Base-by-base conservation (phyloP, 2,888 invertebrate species). In the Colletes collaris region DNA sequence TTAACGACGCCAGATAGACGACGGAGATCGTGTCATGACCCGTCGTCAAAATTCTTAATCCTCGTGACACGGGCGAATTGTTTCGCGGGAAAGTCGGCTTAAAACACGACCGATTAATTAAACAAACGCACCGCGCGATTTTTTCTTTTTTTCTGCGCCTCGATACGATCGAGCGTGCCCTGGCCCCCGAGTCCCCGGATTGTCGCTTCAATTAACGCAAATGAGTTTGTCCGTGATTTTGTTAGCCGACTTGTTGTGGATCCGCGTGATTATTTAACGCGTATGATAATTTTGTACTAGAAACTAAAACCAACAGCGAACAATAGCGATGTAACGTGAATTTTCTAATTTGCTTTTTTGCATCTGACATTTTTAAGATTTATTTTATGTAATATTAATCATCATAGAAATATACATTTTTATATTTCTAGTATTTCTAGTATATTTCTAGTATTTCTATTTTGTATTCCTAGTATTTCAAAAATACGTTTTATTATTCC, bases 1-100 rank as follows among this genome's bases (percentile, higher is more conserved):
- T 86, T 78, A 83, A 83, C 79, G 77, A 62, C 55, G 53, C 13
- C 59, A 70, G 81, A 80, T 86, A 81, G 76, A 70, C 74, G 69
- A 40, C n/a, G 67, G 44, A 69, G 67, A 72, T 69, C 74, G 72
- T 35, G 71, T n/a, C 76, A 19, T 52, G 53, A 49, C 56, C 65
- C 71, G 46, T 53, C 58, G 72, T 65, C 46, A 19, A 67, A 76
- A 70, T 65, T 62, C 68, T 80, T 71, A 65, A 74, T 81, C 59
- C 64, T 35, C 58, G 40, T 52, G 63, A 59, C 64, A 71, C 50
- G 46, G 19, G 67, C 8, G 44, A 68, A 77, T 79, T 59, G 72
- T 77, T 65, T 64, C 66, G 4, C n/a, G 8, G 69, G 27, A 67
- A 68, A 69, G 27, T 60, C 50, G 44, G 46, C 27, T 62, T 35